These are phyloP conservation scores for Corydoras maculifer DNA, from an alignment of 2,113 vertebrate genomes.

Conservation along the genomic window DNA sequence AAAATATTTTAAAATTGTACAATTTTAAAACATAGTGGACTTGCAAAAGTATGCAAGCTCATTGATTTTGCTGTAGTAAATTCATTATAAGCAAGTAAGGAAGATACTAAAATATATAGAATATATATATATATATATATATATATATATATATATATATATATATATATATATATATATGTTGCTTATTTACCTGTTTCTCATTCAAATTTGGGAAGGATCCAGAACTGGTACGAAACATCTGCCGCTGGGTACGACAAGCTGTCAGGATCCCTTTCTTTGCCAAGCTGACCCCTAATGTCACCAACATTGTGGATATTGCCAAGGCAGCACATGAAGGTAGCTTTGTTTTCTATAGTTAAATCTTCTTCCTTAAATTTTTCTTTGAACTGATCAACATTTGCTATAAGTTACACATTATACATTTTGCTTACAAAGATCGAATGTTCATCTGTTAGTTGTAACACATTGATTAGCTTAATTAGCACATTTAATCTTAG, in stretches of 20 bases:
- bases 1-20: too few species aligned
- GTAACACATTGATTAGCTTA: too few species aligned
- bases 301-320: conserved; percentile 85
- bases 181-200: conserved; percentile 40
- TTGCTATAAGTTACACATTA: conserved; percentile 1
- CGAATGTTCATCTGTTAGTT: too few species aligned
- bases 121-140: too few species aligned
- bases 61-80: too few species aligned
- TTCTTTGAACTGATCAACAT: conserved; percentile 15
- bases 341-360: conserved; percentile 48
- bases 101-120: too few species aligned
- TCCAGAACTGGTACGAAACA: conserved; percentile 81
- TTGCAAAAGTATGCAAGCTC: too few species aligned
- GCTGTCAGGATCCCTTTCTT: conserved; percentile 86
- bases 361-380: neutral
- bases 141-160: too few species aligned
- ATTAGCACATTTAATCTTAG: too few species aligned
- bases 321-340: conserved; percentile 83
- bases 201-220: conserved; percentile 76
- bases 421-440: too few species aligned
- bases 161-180: neutral
- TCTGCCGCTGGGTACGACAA: conserved; percentile 90
- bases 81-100: too few species aligned
- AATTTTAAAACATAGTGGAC: too few species aligned
- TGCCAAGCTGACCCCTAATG: conserved; percentile 95